These are phyloP conservation scores for Pseudochaenichthys georgianus DNA, from an alignment of 2,797 vertebrate genomes.

Conservation along the genomic window DNA sequence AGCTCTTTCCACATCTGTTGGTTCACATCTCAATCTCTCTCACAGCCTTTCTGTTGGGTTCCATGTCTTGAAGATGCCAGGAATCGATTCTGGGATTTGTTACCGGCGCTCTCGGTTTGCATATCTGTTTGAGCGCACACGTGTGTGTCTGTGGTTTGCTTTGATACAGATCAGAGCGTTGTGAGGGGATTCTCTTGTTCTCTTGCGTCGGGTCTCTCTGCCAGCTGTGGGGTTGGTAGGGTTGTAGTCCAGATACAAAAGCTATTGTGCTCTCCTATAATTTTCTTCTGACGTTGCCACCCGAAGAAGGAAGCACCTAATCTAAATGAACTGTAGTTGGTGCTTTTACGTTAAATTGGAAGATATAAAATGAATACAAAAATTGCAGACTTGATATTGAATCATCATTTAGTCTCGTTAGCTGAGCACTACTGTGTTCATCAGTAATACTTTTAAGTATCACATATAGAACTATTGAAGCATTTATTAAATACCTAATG, in stretches of 20 bases:
- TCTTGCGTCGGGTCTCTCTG: constrained; percentile 35
- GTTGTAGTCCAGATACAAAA: constrained; percentile 34
- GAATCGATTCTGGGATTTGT: constrained; percentile 46
- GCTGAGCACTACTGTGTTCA: background rate
- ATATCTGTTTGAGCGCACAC: constrained; percentile 32
- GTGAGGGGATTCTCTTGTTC: constrained; percentile 47
- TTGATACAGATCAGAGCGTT: constrained; percentile 66
- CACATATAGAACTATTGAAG: background rate
- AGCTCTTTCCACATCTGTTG: constrained; percentile 21
- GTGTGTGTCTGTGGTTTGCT: constrained; percentile 39
- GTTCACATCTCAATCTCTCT: constrained; percentile 27
- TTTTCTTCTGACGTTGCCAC: constrained; percentile 45
- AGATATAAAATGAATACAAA: background rate
- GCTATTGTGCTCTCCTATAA: constrained; percentile 31
- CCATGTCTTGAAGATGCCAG: constrained; percentile 31
- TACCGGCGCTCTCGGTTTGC: constrained; percentile 41
- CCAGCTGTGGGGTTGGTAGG: constrained; percentile 49
- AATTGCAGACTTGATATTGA: too few relatives aligned
- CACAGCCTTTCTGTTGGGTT: constrained; percentile 2
- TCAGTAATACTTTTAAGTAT: background rate
- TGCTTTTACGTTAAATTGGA: background rate
- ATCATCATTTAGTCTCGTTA: background rate
- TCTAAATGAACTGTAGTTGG: constrained; percentile 1
- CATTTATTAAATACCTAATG: constrained; percentile 13
- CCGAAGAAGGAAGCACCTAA: constrained; percentile 24